A percentile compares a stretch with the other conserved stretches of the same genome.
phyloP scores from a whole-genome alignment of 1,140 invertebrate genomes.

The Hydropsyche tenuis region DNA sequence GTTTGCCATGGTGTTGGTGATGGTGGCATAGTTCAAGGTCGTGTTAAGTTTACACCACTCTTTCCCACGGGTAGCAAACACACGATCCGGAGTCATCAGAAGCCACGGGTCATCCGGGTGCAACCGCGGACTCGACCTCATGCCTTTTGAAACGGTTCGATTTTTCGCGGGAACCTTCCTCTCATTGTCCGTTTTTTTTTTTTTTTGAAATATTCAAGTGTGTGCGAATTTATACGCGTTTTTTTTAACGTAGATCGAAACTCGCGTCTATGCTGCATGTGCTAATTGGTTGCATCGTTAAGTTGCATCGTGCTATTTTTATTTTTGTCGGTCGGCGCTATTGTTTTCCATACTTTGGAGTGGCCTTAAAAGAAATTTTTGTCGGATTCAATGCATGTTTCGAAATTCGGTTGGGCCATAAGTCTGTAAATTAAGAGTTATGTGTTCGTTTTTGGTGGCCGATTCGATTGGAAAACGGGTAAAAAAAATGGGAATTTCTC shows the following conservation, averaged over 20 bases:
- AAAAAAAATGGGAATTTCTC: too few relatives aligned
- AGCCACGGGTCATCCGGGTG: constrained; percentile 3
- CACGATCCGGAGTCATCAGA: not conserved
- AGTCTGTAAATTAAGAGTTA: too few relatives aligned
- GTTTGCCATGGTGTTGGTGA: not conserved
- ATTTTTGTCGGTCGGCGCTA: not conserved
- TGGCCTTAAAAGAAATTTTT: too few relatives aligned
- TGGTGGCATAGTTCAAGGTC: constrained; percentile 12
- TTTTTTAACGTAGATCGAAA: too few relatives aligned
- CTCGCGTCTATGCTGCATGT: not conserved
- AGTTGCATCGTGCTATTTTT: not conserved
- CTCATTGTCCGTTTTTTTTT: not conserved
- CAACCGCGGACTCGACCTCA: not conserved
- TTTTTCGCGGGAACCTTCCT: constrained; percentile 18
- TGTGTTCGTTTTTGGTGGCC: too few relatives aligned
- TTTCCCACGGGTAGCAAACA: constrained; percentile 14
- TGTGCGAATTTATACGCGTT: too few relatives aligned
- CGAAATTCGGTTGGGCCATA: too few relatives aligned
- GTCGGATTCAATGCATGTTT: too few relatives aligned
- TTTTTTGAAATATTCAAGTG: too few relatives aligned
- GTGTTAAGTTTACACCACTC: not conserved
- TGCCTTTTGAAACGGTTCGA: constrained; percentile 6
- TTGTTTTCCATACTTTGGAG: not conserved
- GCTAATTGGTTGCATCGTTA: constrained; percentile 26
- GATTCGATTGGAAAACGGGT: too few relatives aligned